Evolutionary conservation across 2,797 vertebrate genomes (phyloP).

Genomic region (Lophotriccus pileatus): DNA sequence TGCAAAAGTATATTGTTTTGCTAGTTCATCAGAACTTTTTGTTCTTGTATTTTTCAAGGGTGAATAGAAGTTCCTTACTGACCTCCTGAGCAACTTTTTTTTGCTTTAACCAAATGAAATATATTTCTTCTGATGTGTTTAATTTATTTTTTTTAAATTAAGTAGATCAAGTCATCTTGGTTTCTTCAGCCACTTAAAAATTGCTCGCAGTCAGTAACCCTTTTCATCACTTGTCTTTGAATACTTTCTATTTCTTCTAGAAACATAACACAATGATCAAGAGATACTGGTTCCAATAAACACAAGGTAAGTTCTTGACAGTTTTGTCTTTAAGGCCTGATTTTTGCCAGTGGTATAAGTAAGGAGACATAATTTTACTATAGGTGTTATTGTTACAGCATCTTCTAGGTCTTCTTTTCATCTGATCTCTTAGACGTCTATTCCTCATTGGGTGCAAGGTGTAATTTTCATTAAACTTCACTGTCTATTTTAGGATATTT

Average conservation of each 20-base stretch:
- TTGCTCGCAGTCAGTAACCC: background rate
- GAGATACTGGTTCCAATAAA: background rate
- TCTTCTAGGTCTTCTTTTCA: background rate
- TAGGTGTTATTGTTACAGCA: background rate
- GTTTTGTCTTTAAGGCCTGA: background rate
- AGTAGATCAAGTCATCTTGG: background rate
- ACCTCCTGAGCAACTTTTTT: background rate
- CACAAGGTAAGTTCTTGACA: background rate
- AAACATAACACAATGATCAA: background rate
- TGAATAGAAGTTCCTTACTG: background rate
- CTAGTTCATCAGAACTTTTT: background rate
- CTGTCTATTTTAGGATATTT: background rate
- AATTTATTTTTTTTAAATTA: background rate
- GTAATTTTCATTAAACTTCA: background rate
- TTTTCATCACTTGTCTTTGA: background rate
- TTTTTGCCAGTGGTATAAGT: background rate
- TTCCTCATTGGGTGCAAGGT: background rate
- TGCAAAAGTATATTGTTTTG: conserved; percentile 28
- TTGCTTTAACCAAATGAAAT: background rate
- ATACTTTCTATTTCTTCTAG: background rate
- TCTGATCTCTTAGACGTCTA: background rate
- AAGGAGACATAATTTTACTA: background rate
- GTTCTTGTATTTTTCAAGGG: background rate
- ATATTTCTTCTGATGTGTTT: background rate
- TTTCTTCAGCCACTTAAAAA: background rate